Evolutionary conservation across 2,888 invertebrate genomes (phyloP), one percentile per base, ranked within the genome.

Genomic region (Eumacrocentrus americanus): DNA sequence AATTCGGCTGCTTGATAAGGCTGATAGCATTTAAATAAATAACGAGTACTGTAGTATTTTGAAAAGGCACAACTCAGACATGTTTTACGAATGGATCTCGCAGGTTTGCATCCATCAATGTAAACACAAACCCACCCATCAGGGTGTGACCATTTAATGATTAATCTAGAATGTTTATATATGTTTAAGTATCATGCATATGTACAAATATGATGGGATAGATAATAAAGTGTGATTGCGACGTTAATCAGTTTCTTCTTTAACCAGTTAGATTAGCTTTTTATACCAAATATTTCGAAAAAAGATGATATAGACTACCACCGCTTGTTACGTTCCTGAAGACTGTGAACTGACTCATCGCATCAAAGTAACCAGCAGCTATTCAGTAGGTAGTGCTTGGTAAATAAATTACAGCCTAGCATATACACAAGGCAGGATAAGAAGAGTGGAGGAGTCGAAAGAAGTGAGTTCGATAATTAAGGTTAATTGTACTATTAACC

Each of bases 401-500:
- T 29, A 29, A 29, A 29, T 29, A 29, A 9, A 29, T 9, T 29
- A 29, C 29, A n/a, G n/a, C n/a, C n/a, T n/a, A n/a, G n/a, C n/a
- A n/a, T n/a, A n/a, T n/a, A n/a, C n/a, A n/a, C n/a, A n/a, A n/a
- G n/a, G n/a, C n/a, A n/a, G n/a, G n/a, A n/a, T n/a, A n/a, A n/a
- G 51, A 60, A 46, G 58, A 53, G 51, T 34, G 57, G 35, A 55
- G 58, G 61, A 35, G 51, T 14, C 18, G 29, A 60, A 47, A 38
- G 44, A 48, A 12, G 63, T 55, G 60, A 60, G 65, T 55, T 51
- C 60, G 54, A 68, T 69, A 67, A 69, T 67, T 67, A 66, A 67
- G 67, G 68, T 66, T 67, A 69, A 69, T 68, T 66, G 64, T 61
- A 64, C 61, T 61, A 67, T 69, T 68, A 67, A 69, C 68, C 67